These are phyloP conservation scores for Dendroctonus ponderosae DNA, from an alignment of 1,140 invertebrate genomes.

Conservation along the genomic window DNA sequence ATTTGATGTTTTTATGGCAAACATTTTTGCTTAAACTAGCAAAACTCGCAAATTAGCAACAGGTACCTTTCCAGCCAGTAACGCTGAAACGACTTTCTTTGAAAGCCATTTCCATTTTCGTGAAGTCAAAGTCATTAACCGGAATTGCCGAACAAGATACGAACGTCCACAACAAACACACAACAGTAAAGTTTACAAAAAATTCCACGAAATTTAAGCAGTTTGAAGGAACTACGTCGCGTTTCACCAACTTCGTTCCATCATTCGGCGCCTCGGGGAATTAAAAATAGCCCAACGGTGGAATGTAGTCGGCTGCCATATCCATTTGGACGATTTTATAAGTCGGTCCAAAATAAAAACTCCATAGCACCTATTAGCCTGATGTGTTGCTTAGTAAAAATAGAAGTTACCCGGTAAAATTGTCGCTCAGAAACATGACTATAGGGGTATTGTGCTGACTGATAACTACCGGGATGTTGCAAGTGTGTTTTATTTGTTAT, in stretches of 20 bases:
- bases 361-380: too few species aligned
- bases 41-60: neutral
- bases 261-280: slow-evolving; percentile 19
- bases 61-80: slow-evolving; percentile 1
- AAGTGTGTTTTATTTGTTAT: too few species aligned
- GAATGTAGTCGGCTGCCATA: neutral
- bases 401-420: too few species aligned
- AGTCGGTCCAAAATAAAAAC: neutral
- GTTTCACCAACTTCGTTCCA: slow-evolving; percentile 7
- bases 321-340: slow-evolving; percentile 8
- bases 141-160: neutral
- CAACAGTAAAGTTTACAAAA: slow-evolving; percentile 26
- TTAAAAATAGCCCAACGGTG: slow-evolving; percentile 21
- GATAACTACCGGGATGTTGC: too few species aligned
- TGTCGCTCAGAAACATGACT: too few species aligned
- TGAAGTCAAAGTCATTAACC: slow-evolving; percentile 16
- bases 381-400: too few species aligned
- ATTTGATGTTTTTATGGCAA: too few species aligned
- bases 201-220: slow-evolving; percentile 15
- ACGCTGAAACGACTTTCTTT: neutral
- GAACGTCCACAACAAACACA: slow-evolving; percentile 9
- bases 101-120: slow-evolving; percentile 11
- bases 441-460: too few species aligned
- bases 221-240: slow-evolving; percentile 6
- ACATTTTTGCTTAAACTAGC: too few species aligned